Evolutionary conservation across 2,113 vertebrate genomes (phyloP), one percentile per base, ranked within the genome.

Genomic region (Trichechus manatus): DNA sequence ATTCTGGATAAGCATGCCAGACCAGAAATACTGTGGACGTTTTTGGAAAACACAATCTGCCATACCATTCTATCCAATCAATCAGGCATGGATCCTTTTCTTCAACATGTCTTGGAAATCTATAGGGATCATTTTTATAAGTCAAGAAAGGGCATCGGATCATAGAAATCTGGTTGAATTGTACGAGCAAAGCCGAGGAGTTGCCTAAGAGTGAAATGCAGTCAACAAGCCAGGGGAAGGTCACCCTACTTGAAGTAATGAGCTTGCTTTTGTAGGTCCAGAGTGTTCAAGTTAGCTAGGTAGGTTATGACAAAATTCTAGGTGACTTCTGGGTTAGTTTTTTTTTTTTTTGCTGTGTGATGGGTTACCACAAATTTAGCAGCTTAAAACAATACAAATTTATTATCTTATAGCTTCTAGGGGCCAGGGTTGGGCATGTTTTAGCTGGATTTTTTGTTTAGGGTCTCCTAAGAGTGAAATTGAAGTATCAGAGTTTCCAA

Each of bases 31-130:
- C 4, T 53, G 9, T 82, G 47, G 59, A n/a, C 56, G 14, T 63
- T 93, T 96, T 95, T 63, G 27, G 72, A 75, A 88, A 89, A 83
- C 47, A 14, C 44, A 27, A 2, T 91, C 44, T 92, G 53, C 39
- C 39, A 50, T 17, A 89, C 6, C 29, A 44, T 94, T 93, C 63
- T 56, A 77, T 44, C 47, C 61, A 87, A 29, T 39, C 15, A 39
- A 10, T 36, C 29, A 79, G 39, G 10, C 44, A 44, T 61, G 11
- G 36, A 79, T 64, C 44, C 13, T 92, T 70, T 66, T 31, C 2
- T 59, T 44, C 27, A 66, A 19, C 7, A 9, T 85, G 29, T 1
- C 9, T 93, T 91, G 29, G 31, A 79, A 91, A 47, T 85, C 56
- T 61, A 15, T 42, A 85, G 72, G 63, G 36, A 78, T 93, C 78